These are phyloP conservation scores for Microtus oregoni DNA, from an alignment of 2,113 vertebrate species.

Conservation along the genomic window DNA sequence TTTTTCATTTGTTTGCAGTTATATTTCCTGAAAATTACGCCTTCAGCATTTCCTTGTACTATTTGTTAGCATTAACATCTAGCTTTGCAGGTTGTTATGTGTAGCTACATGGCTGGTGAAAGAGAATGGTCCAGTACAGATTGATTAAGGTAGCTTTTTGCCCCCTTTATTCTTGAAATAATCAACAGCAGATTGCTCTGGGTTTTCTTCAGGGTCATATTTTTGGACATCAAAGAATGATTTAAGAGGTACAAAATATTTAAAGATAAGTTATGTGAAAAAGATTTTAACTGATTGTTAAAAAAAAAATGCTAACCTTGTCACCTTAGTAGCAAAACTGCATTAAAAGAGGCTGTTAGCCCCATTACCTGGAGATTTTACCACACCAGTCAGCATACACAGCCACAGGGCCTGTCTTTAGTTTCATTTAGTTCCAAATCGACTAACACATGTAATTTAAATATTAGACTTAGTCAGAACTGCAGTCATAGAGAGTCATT, in stretches of 20 bases:
- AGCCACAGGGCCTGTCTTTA: neutral
- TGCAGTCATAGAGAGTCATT: neutral
- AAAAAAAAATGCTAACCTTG: slow-evolving; percentile 94
- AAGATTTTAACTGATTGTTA: slow-evolving; percentile 70
- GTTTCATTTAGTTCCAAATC: slow-evolving; percentile 2
- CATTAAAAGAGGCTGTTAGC: slow-evolving; percentile 76
- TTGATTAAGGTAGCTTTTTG: slow-evolving; percentile 86
- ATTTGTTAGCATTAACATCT: slow-evolving; percentile 87
- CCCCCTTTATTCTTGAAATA: slow-evolving; percentile 65
- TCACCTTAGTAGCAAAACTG: slow-evolving; percentile 84
- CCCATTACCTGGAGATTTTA: slow-evolving; percentile 76
- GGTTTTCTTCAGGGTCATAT: slow-evolving; percentile 30
- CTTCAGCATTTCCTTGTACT: slow-evolving; percentile 83
- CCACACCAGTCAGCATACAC: neutral
- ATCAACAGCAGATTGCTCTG: slow-evolving; percentile 49
- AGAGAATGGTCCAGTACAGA: slow-evolving; percentile 85
- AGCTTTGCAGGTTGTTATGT: slow-evolving; percentile 77
- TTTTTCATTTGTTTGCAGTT: slow-evolving; percentile 69
- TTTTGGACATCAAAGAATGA: slow-evolving; percentile 67
- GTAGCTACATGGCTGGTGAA: slow-evolving; percentile 60
- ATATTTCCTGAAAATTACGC: slow-evolving; percentile 66
- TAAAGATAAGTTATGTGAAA: slow-evolving; percentile 64
- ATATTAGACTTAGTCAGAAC: slow-evolving; percentile 8
- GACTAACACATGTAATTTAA: slow-evolving; percentile 22
- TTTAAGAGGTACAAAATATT: slow-evolving; percentile 53